Evolutionary conservation across 2,113 vertebrate species (phyloP).

Genomic region (Nicator chloris): DNA sequence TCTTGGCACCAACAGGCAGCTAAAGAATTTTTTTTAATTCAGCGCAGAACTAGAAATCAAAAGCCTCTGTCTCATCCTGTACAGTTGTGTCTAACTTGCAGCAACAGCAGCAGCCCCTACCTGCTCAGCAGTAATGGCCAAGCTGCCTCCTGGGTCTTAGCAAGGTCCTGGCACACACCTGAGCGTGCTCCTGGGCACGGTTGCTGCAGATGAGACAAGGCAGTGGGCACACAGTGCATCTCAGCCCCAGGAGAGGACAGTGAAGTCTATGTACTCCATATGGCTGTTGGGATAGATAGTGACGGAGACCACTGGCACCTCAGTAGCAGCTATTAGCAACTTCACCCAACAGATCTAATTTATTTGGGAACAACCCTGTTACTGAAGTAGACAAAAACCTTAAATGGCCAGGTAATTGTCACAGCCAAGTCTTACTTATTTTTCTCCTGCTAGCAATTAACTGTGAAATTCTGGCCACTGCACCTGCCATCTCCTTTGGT

Average conservation of each 20-base stretch:
- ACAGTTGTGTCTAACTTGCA: background rate
- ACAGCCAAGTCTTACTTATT: background rate
- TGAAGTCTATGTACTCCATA: background rate
- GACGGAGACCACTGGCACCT: background rate
- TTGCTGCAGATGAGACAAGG: background rate
- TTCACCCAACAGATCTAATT: background rate
- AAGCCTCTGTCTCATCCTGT: background rate
- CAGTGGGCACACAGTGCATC: rapidly evolving
- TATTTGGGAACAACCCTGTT: background rate
- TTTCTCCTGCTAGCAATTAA: background rate
- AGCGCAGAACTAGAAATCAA: background rate
- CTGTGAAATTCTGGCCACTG: background rate
- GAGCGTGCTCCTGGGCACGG: rapidly evolving
- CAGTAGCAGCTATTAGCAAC: background rate
- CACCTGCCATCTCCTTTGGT: background rate
- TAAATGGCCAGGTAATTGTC: background rate
- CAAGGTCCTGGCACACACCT: background rate
- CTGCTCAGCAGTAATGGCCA: background rate
- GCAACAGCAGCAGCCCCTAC: background rate
- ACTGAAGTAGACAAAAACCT: background rate
- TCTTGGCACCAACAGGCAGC: background rate
- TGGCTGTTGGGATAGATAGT: background rate
- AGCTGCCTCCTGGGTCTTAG: background rate
- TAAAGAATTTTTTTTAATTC: background rate
- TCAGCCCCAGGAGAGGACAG: background rate